Base-by-base conservation (phyloP, 2,113 vertebrate species). In the Polypterus senegalus region DNA sequence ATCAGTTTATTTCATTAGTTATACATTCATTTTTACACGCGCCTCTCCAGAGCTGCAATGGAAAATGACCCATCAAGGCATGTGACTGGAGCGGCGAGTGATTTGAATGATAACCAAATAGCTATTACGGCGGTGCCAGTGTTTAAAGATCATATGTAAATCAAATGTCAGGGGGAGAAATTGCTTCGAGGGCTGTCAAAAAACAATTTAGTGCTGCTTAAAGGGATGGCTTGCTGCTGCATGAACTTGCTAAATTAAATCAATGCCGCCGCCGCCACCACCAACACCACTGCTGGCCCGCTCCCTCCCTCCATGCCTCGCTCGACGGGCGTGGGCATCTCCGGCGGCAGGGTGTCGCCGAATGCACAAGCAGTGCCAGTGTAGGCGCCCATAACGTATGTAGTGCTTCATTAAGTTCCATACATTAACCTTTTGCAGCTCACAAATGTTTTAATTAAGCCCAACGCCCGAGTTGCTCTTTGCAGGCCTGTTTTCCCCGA, bases 71-170 rank as follows among this genome's bases (percentile, higher is more conserved):
- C 88, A 89, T 91, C 86, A 74, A 78, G 77, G 84, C 80, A 79
- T 74, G 79, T 90, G 87, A 86, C 86, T 80, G 74, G 74, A 83
- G 58, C 62, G 74, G 80, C 78, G 83, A 81, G 80, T 81, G 75
- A 83, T 87, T 77, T 89, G 91, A 94, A 93, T 93, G 91, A 91
- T 92, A 92, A 93, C 85, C 86, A 87, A 89, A 90, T 85, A 84
- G 83, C 86, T 84, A 80, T 86, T 79, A 79, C 73, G 72, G 74
- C 82, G 73, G 76, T 74, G 79, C 76, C 76, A 69, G 79, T 86
- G 87, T 91, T 93, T 92, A 94, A 94, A 95, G 92, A 94, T 95
- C 92, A 93, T 89, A 95, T 92, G 92, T 91, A 97, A 94, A 97
- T 94, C 89, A 92, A 93, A 92, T 89, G 89, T 89, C 87, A 86